Evolutionary conservation across 2,888 invertebrate species (phyloP).

Genomic region (Camptogramma bilineatum): DNA sequence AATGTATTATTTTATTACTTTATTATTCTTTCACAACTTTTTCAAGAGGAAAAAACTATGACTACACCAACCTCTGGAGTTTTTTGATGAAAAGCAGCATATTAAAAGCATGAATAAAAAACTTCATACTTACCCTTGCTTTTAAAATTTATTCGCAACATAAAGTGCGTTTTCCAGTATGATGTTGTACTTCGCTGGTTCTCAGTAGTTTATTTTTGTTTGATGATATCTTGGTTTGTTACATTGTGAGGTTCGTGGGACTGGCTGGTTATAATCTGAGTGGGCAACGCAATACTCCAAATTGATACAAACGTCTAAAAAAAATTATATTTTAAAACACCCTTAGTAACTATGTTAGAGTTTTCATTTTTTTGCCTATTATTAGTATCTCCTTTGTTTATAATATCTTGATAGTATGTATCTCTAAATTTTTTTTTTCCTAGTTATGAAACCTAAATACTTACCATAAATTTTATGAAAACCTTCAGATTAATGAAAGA

Average conservation of each 20-base stretch:
- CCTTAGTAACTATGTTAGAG: too few relatives aligned
- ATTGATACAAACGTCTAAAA: background rate
- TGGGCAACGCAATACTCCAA: conserved; percentile 1
- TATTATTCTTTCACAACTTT: too few relatives aligned
- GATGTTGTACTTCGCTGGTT: conserved; percentile 21
- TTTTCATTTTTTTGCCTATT: too few relatives aligned
- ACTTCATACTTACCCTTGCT: background rate
- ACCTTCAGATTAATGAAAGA: too few relatives aligned
- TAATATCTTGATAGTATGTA: too few relatives aligned
- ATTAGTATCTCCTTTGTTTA: too few relatives aligned
- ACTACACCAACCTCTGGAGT: background rate
- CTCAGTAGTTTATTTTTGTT: conserved; percentile 25
- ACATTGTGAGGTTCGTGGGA: conserved; percentile 25
- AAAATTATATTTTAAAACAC: too few relatives aligned
- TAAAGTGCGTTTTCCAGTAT: conserved; percentile 26
- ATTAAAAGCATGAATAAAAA: background rate
- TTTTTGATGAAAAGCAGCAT: background rate
- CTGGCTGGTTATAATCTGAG: conserved; percentile 13
- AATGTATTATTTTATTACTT: too few relatives aligned
- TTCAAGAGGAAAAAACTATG: too few relatives aligned
- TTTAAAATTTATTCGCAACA: conserved; percentile 15
- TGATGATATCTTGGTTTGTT: conserved; percentile 28
- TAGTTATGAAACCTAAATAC: too few relatives aligned
- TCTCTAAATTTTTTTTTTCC: too few relatives aligned
- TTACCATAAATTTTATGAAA: too few relatives aligned